Conservation (phyloP, 2,113 vertebrate genomes). For the Peromyscus maniculatus region DNA sequence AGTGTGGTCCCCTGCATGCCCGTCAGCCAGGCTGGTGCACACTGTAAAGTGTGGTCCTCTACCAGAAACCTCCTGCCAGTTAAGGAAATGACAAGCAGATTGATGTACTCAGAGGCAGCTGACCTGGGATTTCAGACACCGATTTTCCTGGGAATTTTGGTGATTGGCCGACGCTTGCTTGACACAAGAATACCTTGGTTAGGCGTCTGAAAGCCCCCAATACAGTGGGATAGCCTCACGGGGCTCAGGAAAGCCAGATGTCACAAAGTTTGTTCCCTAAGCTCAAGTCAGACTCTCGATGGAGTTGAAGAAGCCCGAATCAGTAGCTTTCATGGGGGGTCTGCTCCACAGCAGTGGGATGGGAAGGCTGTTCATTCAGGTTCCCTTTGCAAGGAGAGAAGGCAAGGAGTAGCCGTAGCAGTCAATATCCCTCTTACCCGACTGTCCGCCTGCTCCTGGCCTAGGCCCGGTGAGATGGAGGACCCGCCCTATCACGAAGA, state of each 20-base stretch:
- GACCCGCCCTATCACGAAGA: slow-evolving; percentile 87
- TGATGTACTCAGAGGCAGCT: neutral
- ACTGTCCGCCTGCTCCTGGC: neutral
- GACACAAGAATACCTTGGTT: accelerated
- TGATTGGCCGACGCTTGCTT: neutral
- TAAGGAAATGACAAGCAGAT: neutral
- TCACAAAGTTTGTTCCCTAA: neutral
- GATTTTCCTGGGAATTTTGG: neutral
- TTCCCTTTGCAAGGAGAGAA: neutral
- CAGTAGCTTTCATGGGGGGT: neutral
- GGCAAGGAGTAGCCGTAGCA: neutral
- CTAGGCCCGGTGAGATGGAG: slow-evolving; percentile 89
- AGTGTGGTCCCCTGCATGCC: neutral
- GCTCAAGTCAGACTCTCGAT: neutral
- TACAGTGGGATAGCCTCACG: accelerated
- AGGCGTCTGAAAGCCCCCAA: neutral
- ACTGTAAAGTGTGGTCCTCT: neutral
- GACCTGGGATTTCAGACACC: neutral
- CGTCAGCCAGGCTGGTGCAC: accelerated
- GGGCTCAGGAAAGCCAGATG: neutral
- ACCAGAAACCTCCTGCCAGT: neutral
- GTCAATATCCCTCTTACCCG: accelerated
- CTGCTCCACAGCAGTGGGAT: accelerated
- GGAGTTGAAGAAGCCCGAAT: neutral
- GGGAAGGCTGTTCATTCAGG: neutral